Conservation (phyloP, 2,888 invertebrate species). For the Polydrusus tereticollis region DNA sequence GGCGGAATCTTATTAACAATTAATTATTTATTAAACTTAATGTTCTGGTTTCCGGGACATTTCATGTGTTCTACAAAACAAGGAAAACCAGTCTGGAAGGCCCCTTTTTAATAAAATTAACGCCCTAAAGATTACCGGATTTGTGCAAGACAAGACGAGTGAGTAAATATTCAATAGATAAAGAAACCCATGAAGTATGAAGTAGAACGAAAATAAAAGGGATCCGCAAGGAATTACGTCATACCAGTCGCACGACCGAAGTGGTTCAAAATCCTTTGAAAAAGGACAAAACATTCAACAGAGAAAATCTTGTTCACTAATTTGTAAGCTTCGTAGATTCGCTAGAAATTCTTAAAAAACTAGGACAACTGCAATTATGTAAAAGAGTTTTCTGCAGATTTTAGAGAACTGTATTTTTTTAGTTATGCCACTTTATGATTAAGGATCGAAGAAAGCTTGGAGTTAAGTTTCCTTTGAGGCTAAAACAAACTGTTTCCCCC, state of each 20-base stretch:
- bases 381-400: too few species aligned
- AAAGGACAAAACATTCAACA: background rate
- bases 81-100: conserved; percentile 10
- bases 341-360: too few species aligned
- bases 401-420: too few species aligned
- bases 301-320: background rate
- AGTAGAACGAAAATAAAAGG: conserved; percentile 10
- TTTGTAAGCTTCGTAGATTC: too few species aligned
- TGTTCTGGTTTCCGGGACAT: conserved; percentile 13
- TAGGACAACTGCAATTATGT: too few species aligned
- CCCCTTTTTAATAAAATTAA: conserved; percentile 22
- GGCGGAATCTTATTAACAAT: too few species aligned
- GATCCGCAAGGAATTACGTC: conserved; percentile 14
- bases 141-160: conserved; percentile 6
- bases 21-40: background rate
- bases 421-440: too few species aligned
- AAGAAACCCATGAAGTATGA: conserved; percentile 11
- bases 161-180: conserved; percentile 26
- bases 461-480: too few species aligned
- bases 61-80: conserved; percentile 4
- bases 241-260: conserved; percentile 4
- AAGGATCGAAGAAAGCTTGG: too few species aligned
- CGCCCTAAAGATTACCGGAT: conserved; percentile 36
- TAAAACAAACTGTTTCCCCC: too few species aligned
- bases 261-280: background rate